phyloP scores from a whole-genome alignment of 2,888 invertebrate genomes.

The Lithophane socia region DNA sequence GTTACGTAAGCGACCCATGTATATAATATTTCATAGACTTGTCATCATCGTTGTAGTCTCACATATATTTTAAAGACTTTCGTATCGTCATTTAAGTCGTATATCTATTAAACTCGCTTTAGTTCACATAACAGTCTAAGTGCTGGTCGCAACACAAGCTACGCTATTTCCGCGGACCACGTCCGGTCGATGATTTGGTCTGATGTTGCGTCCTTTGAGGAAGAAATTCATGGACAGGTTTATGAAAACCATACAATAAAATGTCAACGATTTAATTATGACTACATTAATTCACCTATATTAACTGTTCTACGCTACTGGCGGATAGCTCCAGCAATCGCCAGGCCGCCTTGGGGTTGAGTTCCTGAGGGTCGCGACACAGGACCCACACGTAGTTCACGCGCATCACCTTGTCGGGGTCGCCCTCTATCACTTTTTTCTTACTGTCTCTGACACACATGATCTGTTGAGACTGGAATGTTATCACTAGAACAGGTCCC shows the following conservation, averaged over 20 bases:
- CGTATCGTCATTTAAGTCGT: conserved; percentile 48
- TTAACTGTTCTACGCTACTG: conserved; percentile 95
- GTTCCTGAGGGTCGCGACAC: conserved; percentile 97
- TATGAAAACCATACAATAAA: conserved; percentile 73
- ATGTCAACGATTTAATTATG: conserved; percentile 82
- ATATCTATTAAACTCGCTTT: conserved; percentile 47
- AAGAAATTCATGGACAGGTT: conserved; percentile 65
- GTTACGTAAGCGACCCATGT: conserved; percentile 51
- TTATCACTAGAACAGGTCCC: conserved; percentile 98
- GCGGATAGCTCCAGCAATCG: conserved; percentile 97
- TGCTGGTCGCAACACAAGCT: conserved; percentile 39
- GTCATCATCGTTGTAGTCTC: conserved; percentile 25
- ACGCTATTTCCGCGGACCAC: conserved; percentile 21
- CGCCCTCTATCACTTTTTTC: conserved; percentile 97
- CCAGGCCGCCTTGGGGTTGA: conserved; percentile 99
- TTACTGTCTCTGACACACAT: conserved; percentile 96
- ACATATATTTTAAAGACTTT: conserved; percentile 30
- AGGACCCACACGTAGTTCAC: conserved; percentile 99
- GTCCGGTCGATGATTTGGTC: conserved; percentile 48
- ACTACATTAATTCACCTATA: conserved; percentile 87
- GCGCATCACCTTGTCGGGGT: conserved; percentile 98
- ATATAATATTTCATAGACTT: conserved; percentile 43
- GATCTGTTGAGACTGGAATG: conserved; percentile 99
- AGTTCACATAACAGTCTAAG: conserved; percentile 52
- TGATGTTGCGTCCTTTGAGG: conserved; percentile 52